phyloP scores from a whole-genome alignment of 2,888 invertebrate species.

The Isotomurus palustris region DNA sequence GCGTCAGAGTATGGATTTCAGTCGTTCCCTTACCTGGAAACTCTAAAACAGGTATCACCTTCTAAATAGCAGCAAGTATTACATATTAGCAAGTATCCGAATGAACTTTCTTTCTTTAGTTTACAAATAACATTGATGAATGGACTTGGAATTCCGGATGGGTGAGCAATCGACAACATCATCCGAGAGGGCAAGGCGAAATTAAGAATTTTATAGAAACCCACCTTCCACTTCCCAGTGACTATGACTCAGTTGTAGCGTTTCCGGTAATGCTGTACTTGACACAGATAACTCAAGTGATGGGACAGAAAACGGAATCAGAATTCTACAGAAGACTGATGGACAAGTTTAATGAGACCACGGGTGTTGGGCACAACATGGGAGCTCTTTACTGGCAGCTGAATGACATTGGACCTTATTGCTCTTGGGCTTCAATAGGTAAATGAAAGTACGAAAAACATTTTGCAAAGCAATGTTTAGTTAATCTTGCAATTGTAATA shows the following conservation, averaged over 20 bases:
- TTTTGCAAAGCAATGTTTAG: no score
- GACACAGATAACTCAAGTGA: conserved; percentile 69
- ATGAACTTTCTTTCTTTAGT: not conserved
- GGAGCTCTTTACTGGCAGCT: conserved; percentile 62
- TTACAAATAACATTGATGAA: conserved; percentile 48
- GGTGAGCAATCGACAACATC: conserved; percentile 70
- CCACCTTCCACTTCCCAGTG: conserved; percentile 61
- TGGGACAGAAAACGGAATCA: conserved; percentile 54
- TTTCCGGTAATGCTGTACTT: conserved; percentile 71
- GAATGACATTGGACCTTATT: conserved; percentile 60
- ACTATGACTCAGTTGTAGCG: conserved; percentile 50
- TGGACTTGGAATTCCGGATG: conserved; percentile 49
- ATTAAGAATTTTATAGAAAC: conserved; percentile 59
- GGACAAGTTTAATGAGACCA: conserved; percentile 21
- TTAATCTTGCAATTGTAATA: no score
- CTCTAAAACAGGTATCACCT: conserved; percentile 42
- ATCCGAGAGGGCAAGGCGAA: conserved; percentile 64
- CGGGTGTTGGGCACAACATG: conserved; percentile 56
- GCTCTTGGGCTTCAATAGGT: conserved; percentile 57
- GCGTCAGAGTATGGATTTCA: conserved; percentile 95
- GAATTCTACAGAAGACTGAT: conserved; percentile 50
- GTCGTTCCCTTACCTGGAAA: conserved; percentile 64
- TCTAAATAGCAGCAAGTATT: no score
- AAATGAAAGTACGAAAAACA: no score
- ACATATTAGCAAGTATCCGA: no score